Base-by-base conservation (phyloP, 2,888 invertebrate species). In the Pachycephus smyrnensis region DNA sequence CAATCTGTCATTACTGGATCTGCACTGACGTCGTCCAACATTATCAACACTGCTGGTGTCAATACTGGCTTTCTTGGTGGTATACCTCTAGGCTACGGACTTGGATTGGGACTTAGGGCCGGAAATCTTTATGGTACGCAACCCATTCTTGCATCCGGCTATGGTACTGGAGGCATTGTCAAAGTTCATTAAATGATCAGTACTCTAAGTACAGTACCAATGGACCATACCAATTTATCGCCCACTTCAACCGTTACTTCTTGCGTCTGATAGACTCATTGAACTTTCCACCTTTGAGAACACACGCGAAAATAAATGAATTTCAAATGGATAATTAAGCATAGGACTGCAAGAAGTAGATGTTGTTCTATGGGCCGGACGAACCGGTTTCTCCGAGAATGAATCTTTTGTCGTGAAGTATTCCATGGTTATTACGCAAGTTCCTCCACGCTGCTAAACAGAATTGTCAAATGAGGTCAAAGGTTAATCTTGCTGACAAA, bases 51-150 rank as follows among this genome's bases (percentile, higher is more conserved):
- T 40, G 23, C 55, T 55, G 73, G 80, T 36, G 81, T 79, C 76
- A 80, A 79, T n/a, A 55, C 80, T 68, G 77, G 82, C 76, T 75
- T 81, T 69, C 69, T 85, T 33, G 77, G 81, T 68, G 80, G 79
- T 55, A 75, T 79, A 69, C 81, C 83, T n/a, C 75, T 86, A 33
- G 85, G 84, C 31, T 75, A 37, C 23, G 78, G 78, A 23, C 76
- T 86, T 1, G 87, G 85, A n/a, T 78, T 86, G 55, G 87, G 84
- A 73, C 78, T 87, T 4, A 81, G 84, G 75, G 81, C 82, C 55
- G 85, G 84, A 75, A 82, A 86, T 15, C 80, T 87, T 23, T 86
- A 86, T 33, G 84, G 83, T 77, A 79, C 84, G 37, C 85, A 86
- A 69, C 79, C 84, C 30, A 75, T 86, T 32, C 79, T 86, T 35